These are phyloP conservation scores for Argyresthia albistria DNA, from an alignment of 2,888 invertebrate genomes.

Conservation along the genomic window DNA sequence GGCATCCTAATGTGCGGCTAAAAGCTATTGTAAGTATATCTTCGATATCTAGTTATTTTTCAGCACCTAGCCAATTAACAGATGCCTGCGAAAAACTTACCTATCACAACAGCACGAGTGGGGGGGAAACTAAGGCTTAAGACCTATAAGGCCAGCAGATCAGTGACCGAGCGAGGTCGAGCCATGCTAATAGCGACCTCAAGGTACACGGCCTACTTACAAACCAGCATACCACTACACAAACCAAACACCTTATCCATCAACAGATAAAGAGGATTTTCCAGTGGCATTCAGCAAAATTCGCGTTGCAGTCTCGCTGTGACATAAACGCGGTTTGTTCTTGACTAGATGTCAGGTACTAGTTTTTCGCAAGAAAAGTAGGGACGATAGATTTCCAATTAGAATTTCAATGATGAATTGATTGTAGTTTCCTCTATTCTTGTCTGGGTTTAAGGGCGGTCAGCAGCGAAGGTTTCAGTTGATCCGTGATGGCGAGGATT, in stretches of 20 bases:
- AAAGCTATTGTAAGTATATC: too few species aligned
- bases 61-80: too few species aligned
- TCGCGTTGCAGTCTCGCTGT: conserved; percentile 30
- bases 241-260: conserved; percentile 1
- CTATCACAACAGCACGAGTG: too few species aligned
- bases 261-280: conserved; percentile 21
- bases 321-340: conserved; percentile 48
- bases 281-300: conserved; percentile 14
- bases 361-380: background rate
- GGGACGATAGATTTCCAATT: too few species aligned
- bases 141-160: conserved; percentile 42
- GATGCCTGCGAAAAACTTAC: too few species aligned
- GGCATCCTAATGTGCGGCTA: too few species aligned
- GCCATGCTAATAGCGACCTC: conserved; percentile 59
- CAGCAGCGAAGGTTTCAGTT: too few species aligned
- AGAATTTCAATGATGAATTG: too few species aligned
- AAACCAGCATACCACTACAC: conserved; percentile 14
- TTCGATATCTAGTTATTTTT: too few species aligned
- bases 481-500: too few species aligned
- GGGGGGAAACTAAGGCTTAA: conserved; percentile 13
- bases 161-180: conserved; percentile 60
- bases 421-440: too few species aligned
- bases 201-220: conserved; percentile 64
- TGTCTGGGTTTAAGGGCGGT: too few species aligned
- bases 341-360: background rate